A percentile compares a stretch with the other conserved stretches of the same genome.
These are phyloP conservation scores for Acronicta alni DNA, from an alignment of 2,888 invertebrate species.

Conservation along the genomic window DNA sequence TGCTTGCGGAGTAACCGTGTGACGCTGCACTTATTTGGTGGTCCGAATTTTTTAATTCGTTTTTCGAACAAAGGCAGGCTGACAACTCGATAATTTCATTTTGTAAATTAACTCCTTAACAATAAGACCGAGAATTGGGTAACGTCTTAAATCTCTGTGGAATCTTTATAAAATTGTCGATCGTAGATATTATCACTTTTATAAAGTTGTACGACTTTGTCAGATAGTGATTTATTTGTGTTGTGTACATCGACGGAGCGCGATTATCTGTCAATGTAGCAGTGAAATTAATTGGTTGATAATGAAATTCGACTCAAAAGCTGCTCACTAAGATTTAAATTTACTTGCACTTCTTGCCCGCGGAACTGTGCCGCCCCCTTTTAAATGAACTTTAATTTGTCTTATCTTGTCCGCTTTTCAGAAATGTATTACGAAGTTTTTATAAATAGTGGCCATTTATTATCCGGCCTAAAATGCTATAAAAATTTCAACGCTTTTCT, in stretches of 20 bases:
- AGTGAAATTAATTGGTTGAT: conserved; percentile 16
- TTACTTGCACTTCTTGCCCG: background rate
- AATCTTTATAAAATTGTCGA: conserved; percentile 49
- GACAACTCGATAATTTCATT: conserved; percentile 53
- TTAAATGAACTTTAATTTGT: conserved; percentile 55
- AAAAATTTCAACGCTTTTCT: conserved; percentile 13
- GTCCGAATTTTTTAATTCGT: conserved; percentile 69
- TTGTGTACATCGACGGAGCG: conserved; percentile 50
- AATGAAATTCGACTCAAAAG: conserved; percentile 24
- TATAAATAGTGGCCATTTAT: conserved; percentile 32
- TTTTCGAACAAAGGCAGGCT: conserved; percentile 56
- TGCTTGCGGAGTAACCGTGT: conserved; percentile 66
- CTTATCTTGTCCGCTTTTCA: conserved; percentile 32
- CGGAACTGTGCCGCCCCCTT: conserved; percentile 34
- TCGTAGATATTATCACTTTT: conserved; percentile 67
- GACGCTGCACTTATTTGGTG: conserved; percentile 71
- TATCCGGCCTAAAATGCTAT: conserved; percentile 8
- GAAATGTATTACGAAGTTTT: conserved; percentile 23
- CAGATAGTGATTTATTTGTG: conserved; percentile 67
- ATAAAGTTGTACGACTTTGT: conserved; percentile 74
- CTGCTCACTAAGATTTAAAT: conserved; percentile 22
- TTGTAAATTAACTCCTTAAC: conserved; percentile 50
- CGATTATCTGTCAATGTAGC: conserved; percentile 55
- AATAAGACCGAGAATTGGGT: conserved; percentile 60
- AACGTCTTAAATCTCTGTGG: conserved; percentile 32